Percentiles rank a stretch among this genome's conserved stretches.
Evolutionary conservation across 37 sponge, comb jelly and placozoan species (phyloP).

Genomic region (Trichoplax adhaerens): DNA sequence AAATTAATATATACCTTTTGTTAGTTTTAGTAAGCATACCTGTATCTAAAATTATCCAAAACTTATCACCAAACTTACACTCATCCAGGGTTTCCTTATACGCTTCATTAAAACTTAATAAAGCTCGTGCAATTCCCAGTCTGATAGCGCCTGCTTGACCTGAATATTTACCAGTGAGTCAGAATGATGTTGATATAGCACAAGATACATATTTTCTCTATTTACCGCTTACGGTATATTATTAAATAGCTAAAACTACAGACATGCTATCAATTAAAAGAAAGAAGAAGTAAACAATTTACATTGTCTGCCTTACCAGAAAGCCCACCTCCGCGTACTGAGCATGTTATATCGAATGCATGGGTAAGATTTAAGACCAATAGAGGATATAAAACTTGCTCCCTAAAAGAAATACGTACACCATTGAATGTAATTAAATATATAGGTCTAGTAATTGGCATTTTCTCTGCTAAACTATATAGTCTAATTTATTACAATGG

Average conservation of each 20-base stretch:
- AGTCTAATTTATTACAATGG: too few species aligned
- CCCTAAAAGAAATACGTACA: background rate
- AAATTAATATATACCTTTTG: background rate
- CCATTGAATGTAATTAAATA: too few species aligned
- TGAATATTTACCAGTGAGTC: background rate
- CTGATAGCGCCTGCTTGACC: conserved; percentile 76
- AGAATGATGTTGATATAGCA: too few species aligned
- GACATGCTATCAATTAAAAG: too few species aligned
- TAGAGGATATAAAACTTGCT: conserved; percentile 58
- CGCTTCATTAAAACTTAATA: conserved; percentile 28
- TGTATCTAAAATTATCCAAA: background rate
- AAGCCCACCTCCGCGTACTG: conserved; percentile 30
- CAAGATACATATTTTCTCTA: too few species aligned
- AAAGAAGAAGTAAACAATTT: too few species aligned
- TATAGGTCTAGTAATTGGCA: too few species aligned
- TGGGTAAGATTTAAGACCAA: conserved; percentile 18
- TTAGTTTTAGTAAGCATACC: background rate
- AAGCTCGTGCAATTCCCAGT: conserved; percentile 41
- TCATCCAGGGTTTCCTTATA: conserved; percentile 6
- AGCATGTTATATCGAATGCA: conserved; percentile 16
- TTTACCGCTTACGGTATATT: too few species aligned
- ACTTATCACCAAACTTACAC: conserved; percentile 6
- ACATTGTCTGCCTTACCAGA: too few species aligned
- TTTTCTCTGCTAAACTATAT: too few species aligned
- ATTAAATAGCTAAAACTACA: too few species aligned